Evolutionary conservation across 2,797 vertebrate species (phyloP).

Genomic region (Silurus lanzhouensis): DNA sequence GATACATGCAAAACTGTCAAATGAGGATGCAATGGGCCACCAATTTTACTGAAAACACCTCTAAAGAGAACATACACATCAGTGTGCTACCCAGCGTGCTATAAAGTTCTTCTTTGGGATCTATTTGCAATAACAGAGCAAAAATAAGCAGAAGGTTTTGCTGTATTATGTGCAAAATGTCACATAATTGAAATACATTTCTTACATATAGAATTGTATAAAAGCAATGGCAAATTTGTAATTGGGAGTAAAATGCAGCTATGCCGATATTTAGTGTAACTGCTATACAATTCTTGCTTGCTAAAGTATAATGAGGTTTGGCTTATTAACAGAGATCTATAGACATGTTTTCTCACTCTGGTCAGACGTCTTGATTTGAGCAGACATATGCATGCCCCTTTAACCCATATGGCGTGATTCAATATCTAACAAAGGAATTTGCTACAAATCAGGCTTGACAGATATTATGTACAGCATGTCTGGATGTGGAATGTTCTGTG

Average conservation of each 20-base stretch:
- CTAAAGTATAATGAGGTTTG: not conserved
- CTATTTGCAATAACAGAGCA: not conserved
- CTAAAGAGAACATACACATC: not conserved
- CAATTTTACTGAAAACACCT: not conserved
- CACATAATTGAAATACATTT: not conserved
- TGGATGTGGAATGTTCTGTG: slow-evolving; percentile 15
- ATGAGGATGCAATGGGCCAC: not conserved
- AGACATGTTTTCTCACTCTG: not conserved
- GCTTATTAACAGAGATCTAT: not conserved
- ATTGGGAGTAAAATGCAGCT: not conserved
- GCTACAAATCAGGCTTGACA: slow-evolving; percentile 4
- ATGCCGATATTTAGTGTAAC: not conserved
- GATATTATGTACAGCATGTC: not conserved
- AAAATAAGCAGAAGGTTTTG: not conserved
- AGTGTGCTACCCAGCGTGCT: not conserved
- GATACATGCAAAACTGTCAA: not conserved
- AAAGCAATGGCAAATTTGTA: not conserved
- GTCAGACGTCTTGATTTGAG: slow-evolving; percentile 8
- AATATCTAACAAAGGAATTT: not conserved
- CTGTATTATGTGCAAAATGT: not conserved
- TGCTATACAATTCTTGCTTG: not conserved
- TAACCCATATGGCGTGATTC: slow-evolving; percentile 2
- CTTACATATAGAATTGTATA: not conserved
- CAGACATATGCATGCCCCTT: not conserved
- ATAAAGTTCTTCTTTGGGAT: not conserved